phyloP scores from a whole-genome alignment of 1,140 invertebrate species.

The Drosophila neocordata region DNA sequence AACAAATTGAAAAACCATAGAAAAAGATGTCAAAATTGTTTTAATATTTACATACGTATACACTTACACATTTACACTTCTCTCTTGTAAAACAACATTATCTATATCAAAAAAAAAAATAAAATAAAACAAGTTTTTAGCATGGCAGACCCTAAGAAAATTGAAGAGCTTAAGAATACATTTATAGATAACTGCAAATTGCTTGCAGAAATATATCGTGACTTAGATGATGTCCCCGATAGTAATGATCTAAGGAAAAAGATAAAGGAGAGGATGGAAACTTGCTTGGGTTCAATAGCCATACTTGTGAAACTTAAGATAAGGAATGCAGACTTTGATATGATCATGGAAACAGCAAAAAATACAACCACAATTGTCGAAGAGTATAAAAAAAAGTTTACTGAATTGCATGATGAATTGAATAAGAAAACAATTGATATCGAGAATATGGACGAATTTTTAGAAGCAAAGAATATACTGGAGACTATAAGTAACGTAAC shows the following conservation, averaged over 20 bases:
- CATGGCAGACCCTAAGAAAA: neutral
- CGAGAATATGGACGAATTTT: neutral
- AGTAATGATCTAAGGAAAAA: neutral
- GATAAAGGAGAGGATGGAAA: neutral
- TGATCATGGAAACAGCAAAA: neutral
- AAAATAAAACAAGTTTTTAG: neutral
- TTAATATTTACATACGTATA: no score
- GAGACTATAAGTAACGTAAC: neutral
- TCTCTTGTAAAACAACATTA: no score
- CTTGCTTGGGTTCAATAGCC: neutral
- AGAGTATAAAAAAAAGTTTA: neutral
- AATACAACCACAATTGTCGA: neutral
- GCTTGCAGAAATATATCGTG: neutral
- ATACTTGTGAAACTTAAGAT: neutral
- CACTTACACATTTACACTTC: no score
- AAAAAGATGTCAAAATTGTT: no score
- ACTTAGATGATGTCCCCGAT: neutral
- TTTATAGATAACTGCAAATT: neutral
- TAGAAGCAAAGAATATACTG: slow-evolving; percentile 12
- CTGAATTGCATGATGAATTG: slow-evolving; percentile 15
- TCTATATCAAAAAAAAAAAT: slow-evolving; percentile 15
- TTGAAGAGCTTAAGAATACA: neutral
- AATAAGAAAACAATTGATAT: slow-evolving; percentile 18
- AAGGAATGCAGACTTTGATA: neutral
- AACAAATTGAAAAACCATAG: no score